These are phyloP conservation scores for Caenorhabditis remanei DNA, from an alignment of 1,140 invertebrate genomes.

Conservation along the genomic window DNA sequence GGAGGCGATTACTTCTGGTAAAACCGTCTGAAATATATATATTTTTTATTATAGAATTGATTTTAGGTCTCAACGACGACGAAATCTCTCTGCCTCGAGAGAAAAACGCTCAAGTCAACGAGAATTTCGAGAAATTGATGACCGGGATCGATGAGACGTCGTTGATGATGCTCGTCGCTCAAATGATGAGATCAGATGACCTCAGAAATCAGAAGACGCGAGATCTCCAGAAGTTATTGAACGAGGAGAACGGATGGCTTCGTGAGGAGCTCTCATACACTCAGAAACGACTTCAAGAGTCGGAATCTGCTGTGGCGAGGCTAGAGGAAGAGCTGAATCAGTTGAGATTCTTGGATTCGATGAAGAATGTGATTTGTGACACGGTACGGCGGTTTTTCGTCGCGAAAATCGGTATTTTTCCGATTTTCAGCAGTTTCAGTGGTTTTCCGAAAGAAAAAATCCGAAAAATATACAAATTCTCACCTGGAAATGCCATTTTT, in stretches of 20 bases:
- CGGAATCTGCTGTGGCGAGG: slow-evolving; percentile 82
- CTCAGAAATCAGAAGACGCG: slow-evolving; percentile 98
- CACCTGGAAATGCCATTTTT: too few species aligned
- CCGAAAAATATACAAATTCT: too few species aligned
- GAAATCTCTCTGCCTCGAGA: slow-evolving; percentile 78
- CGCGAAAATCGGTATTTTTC: neutral
- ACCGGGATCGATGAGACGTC: slow-evolving; percentile 68
- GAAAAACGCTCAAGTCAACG: slow-evolving; percentile 59
- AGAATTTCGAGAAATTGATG: slow-evolving; percentile 20
- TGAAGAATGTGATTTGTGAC: slow-evolving; percentile 88
- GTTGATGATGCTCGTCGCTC: slow-evolving; percentile 95
- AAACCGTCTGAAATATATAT: slow-evolving; percentile 86
- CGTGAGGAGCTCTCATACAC: slow-evolving; percentile 89
- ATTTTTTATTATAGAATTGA: too few species aligned
- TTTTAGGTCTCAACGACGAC: slow-evolving; percentile 80
- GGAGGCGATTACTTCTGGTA: neutral
- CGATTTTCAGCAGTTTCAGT: too few species aligned
- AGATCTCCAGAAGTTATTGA: slow-evolving; percentile 90
- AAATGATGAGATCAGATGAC: slow-evolving; percentile 92
- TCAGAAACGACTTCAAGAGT: slow-evolving; percentile 63
- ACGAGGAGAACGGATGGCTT: slow-evolving; percentile 96
- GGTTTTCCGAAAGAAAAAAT: too few species aligned
- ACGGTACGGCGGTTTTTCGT: slow-evolving; percentile 80
- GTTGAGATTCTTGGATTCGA: slow-evolving; percentile 95
- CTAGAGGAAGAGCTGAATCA: slow-evolving; percentile 98